These are phyloP conservation scores for Borostomias antarcticus DNA, from an alignment of 2,797 vertebrate genomes.

Conservation along the genomic window DNA sequence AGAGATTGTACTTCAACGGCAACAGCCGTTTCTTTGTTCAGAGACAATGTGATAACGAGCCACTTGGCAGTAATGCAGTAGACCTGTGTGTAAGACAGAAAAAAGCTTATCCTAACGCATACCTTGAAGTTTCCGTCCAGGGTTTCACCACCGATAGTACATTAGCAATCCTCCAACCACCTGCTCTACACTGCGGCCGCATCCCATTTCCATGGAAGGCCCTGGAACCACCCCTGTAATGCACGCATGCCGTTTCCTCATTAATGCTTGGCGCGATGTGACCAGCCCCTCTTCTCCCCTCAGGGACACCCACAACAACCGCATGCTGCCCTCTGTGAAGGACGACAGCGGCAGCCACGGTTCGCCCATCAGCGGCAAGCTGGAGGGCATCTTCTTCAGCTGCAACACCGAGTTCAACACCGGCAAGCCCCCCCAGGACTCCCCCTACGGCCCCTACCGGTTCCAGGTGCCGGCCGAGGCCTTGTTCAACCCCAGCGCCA, in stretches of 20 bases:
- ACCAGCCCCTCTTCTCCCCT: constrained; percentile 40
- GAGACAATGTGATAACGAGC: background rate
- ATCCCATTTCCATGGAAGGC: background rate
- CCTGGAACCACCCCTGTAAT: background rate
- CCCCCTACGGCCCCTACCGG: constrained; percentile 93
- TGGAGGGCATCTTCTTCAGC: constrained; percentile 96
- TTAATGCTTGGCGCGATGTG: constrained; percentile 10
- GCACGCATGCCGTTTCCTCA: background rate
- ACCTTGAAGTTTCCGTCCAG: background rate
- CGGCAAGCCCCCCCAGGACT: constrained; percentile 95
- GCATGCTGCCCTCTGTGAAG: constrained; percentile 85
- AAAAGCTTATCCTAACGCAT: background rate
- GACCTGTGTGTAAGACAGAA: background rate
- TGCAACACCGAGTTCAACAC: constrained; percentile 99
- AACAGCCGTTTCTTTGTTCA: background rate
- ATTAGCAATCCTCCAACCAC: background rate
- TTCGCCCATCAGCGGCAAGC: constrained; percentile 96
- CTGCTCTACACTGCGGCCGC: background rate
- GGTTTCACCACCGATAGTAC: background rate
- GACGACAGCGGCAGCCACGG: constrained; percentile 98
- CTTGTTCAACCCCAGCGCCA: constrained; percentile 93
- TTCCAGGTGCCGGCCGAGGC: constrained; percentile 87
- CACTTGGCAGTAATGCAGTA: background rate
- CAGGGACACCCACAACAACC: constrained; percentile 83
- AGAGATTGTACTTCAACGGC: too few species aligned